Conservation (phyloP, 2,888 invertebrate genomes). For the Amiota communis region DNA sequence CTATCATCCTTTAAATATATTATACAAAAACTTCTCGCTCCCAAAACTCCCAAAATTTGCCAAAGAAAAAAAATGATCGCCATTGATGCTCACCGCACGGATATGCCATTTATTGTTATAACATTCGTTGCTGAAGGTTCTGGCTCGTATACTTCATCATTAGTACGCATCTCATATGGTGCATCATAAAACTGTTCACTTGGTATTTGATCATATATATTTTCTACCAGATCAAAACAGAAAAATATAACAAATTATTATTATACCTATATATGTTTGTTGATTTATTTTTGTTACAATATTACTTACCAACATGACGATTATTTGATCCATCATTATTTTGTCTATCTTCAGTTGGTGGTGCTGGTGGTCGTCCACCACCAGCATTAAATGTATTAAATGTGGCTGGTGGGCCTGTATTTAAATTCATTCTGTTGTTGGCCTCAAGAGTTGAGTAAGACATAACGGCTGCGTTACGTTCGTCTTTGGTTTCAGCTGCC, state of each 20-base stretch:
- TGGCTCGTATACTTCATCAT: constrained; percentile 77
- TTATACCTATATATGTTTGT: too few relatives aligned
- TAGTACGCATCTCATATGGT: constrained; percentile 79
- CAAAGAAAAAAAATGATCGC: too few relatives aligned
- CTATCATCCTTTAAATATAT: too few relatives aligned
- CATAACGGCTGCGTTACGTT: constrained; percentile 90
- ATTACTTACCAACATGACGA: constrained; percentile 1
- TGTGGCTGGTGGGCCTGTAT: constrained; percentile 70
- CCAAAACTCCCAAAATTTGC: too few relatives aligned
- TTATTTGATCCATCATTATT: constrained; percentile 36
- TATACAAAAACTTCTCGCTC: too few relatives aligned
- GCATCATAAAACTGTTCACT: constrained; percentile 85
- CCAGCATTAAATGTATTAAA: constrained; percentile 71
- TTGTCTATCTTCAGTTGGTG: constrained; percentile 60
- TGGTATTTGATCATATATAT: constrained; percentile 78
- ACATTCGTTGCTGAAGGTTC: constrained; percentile 74
- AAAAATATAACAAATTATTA: background rate
- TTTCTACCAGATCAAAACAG: constrained; percentile 58
- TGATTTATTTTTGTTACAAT: constrained; percentile 48
- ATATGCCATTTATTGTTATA: constrained; percentile 91
- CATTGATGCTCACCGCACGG: constrained; percentile 78
- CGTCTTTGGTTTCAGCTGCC: constrained; percentile 88
- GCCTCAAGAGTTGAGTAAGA: constrained; percentile 89
- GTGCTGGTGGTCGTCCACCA: constrained; percentile 30
- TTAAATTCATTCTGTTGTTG: constrained; percentile 69